Percentiles rank a stretch among this genome's conserved stretches.
phyloP scores from a whole-genome alignment of 2,888 invertebrate species.

The Amiota mariae region DNA sequence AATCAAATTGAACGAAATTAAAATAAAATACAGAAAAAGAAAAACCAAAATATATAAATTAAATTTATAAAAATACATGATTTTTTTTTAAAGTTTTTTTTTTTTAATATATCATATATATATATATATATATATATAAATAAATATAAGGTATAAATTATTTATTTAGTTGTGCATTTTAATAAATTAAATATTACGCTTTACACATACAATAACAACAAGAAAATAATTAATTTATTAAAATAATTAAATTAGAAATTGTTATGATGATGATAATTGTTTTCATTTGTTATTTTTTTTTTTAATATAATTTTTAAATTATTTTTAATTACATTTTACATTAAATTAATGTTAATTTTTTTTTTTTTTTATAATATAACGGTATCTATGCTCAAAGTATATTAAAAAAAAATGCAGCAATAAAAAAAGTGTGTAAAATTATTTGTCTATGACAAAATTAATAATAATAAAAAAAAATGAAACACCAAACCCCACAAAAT shows the following conservation, averaged over 20 bases:
- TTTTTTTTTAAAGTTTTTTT: no score
- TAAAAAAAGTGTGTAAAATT: conserved; percentile 19
- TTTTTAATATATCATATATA: no score
- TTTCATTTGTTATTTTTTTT: conserved; percentile 3
- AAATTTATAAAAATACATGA: background rate
- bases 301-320: background rate
- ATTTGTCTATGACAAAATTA: conserved; percentile 23
- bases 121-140: no score
- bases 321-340: conserved; percentile 3
- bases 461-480: background rate
- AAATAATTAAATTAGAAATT: background rate
- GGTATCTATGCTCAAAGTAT: conserved; percentile 13
- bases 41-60: background rate
- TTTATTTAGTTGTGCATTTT: no score
- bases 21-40: background rate
- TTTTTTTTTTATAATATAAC: background rate
- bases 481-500: background rate
- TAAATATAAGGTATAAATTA: no score
- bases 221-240: background rate
- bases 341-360: background rate
- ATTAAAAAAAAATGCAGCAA: conserved; percentile 11
- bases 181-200: no score
- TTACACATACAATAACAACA: no score
- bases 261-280: background rate
- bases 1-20: no score